Evolutionary conservation across 2,113 vertebrate genomes (phyloP).

Genomic region (Microcebus tavaratra): DNA sequence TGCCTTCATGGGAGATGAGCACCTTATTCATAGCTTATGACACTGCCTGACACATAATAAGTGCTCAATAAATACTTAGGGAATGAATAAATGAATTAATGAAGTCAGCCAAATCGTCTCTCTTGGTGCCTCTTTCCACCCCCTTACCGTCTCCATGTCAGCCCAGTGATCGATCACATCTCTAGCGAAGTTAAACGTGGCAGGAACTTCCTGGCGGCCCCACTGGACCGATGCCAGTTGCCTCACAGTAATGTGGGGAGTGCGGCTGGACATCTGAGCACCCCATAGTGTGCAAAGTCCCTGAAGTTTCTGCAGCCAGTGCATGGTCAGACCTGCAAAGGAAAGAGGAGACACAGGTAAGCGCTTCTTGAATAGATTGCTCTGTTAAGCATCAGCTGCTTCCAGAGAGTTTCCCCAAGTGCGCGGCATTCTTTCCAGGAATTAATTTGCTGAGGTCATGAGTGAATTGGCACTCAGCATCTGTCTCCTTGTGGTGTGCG

Average conservation of each 20-base stretch:
- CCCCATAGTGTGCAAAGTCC: constrained; percentile 39
- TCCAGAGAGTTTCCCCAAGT: neutral
- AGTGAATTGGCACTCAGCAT: neutral
- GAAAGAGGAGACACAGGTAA: neutral
- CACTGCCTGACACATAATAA: neutral
- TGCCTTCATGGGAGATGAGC: neutral
- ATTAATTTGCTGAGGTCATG: neutral
- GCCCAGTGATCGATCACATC: constrained; percentile 91
- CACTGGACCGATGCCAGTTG: constrained; percentile 61
- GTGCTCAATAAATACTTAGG: neutral
- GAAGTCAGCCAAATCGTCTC: neutral
- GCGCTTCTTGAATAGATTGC: neutral
- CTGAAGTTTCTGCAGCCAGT: constrained; percentile 59
- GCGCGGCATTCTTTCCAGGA: neutral
- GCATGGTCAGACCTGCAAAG: constrained; percentile 61
- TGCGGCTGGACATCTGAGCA: neutral
- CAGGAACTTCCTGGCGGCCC: constrained; percentile 78
- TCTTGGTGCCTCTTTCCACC: neutral
- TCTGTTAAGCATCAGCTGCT: neutral
- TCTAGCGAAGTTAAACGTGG: constrained; percentile 89
- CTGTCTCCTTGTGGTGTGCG: neutral
- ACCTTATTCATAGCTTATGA: neutral
- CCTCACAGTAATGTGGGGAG: neutral
- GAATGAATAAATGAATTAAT: neutral
- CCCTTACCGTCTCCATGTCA: constrained; percentile 85